Percentiles rank a stretch among this genome's conserved stretches.
Evolutionary conservation across 2,797 vertebrate species (phyloP).

Genomic region (Lithobates sylvaticus): DNA sequence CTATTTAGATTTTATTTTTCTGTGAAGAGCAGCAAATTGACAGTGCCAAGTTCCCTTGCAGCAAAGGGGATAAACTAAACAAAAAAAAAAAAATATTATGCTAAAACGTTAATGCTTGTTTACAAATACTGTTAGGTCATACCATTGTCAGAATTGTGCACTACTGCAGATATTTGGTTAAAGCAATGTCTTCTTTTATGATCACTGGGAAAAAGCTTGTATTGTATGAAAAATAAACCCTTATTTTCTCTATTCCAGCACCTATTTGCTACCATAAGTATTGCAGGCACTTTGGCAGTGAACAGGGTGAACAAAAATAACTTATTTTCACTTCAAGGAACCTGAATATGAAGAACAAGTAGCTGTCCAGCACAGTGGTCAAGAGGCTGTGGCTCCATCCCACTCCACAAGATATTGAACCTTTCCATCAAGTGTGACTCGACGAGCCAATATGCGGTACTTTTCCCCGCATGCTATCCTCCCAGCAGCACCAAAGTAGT

Average conservation of each 20-base stretch:
- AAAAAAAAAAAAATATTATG: slow-evolving; percentile 6
- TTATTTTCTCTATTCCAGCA: slow-evolving; percentile 16
- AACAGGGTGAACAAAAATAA: slow-evolving; percentile 38
- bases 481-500: slow-evolving; percentile 96
- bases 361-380: slow-evolving; percentile 78
- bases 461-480: slow-evolving; percentile 97
- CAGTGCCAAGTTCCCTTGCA: background rate
- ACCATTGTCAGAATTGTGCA: slow-evolving; percentile 52
- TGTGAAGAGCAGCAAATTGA: background rate
- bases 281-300: slow-evolving; percentile 48
- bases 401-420: slow-evolving; percentile 99
- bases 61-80: slow-evolving; percentile 2
- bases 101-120: slow-evolving; percentile 18
- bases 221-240: slow-evolving; percentile 39
- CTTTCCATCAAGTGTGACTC: slow-evolving; percentile 95
- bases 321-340: slow-evolving; percentile 43
- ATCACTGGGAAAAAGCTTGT: slow-evolving; percentile 36
- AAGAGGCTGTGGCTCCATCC: slow-evolving; percentile 97
- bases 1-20: background rate
- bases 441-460: slow-evolving; percentile 92
- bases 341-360: slow-evolving; percentile 68
- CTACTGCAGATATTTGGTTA: slow-evolving; percentile 60
- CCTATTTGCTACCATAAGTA: slow-evolving; percentile 24
- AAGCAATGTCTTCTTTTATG: slow-evolving; percentile 34
- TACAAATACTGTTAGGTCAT: slow-evolving; percentile 54